Base-by-base conservation (phyloP, 2,113 vertebrate species). In the Muntiacus muntjak region DNA sequence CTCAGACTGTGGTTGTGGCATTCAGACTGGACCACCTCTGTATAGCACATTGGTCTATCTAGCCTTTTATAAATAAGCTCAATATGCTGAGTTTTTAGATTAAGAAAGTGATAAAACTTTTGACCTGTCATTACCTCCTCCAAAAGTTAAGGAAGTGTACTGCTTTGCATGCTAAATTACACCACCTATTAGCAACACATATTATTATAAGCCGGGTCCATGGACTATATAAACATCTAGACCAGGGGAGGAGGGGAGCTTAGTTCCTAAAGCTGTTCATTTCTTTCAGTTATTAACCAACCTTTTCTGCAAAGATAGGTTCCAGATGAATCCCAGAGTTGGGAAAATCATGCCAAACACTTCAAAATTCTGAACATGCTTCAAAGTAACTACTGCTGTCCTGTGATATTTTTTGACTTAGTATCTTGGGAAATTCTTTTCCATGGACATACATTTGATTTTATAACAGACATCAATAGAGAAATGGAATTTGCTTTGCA, bases 401-500 rank as follows among this genome's bases (percentile, higher is more conserved):
- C 91, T 89, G 0, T 89, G 88, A 86, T n/a, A 15, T 71, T 52
- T 94, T 97, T 96, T 95, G 76, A 96, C 50, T 92, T 85, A 83
- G 43, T 74, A 45, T 93, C 95, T 93, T 86, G 82, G 45, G 54
- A 97, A 97, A 89, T 94, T 89, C 81, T 96, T 97, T 95, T 86
- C 81, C 67, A n/a, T 52, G 64, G 67, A 76, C 87, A 85, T 60
- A 79, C 43, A 93, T 88, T 67, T 95, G 81, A 94, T 91, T 97
- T 97, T 96, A 78, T 94, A 97, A 94, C 85, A 95, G 78, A 83
- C 45, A 58, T 97, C 91, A 92, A 97, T 10, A 92, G 50, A 76
- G 60, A 97, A 96, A 91, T 93, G 79, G 88, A 79, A 97, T 96
- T 97, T 91, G 82, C 87, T 97, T 97, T 96, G 55, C 62, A 94